These are phyloP conservation scores for Gopherus flavomarginatus DNA, from an alignment of 2,113 vertebrate genomes.

Conservation along the genomic window DNA sequence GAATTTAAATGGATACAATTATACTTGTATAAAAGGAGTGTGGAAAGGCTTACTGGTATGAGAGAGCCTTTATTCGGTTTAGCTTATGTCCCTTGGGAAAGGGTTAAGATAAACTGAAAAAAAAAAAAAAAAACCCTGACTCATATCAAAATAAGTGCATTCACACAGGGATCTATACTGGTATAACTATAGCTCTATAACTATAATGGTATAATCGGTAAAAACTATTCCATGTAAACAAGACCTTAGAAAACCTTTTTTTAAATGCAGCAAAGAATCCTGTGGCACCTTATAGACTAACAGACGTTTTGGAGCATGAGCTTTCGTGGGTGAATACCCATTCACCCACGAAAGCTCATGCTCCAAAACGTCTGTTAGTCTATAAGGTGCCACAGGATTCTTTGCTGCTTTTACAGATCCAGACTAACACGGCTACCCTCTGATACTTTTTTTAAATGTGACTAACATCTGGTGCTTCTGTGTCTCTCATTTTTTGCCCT, in stretches of 20 bases:
- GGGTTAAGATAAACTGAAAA: not conserved
- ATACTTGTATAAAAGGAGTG: not conserved
- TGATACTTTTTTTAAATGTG: not conserved
- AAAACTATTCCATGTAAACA: not conserved
- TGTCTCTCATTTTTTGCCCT: not conserved
- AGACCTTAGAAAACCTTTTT: not conserved
- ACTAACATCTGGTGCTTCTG: not conserved
- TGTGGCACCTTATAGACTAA: too few species aligned
- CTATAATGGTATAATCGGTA: not conserved
- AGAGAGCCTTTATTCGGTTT: not conserved
- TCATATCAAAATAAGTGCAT: not conserved
- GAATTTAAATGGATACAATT: slow-evolving; percentile 1
- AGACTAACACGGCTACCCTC: too few species aligned
- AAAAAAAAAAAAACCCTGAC: not conserved
- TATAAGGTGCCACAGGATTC: too few species aligned
- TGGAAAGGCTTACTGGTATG: not conserved
- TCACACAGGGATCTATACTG: slow-evolving; percentile 4
- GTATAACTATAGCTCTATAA: not conserved
- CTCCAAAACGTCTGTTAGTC: too few species aligned
- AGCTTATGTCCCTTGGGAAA: not conserved
- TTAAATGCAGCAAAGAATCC: too few species aligned
- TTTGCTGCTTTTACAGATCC: too few species aligned
- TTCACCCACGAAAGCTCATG: too few species aligned
- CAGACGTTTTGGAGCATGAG: too few species aligned
- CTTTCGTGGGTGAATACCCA: too few species aligned